Evolutionary conservation across 1,140 invertebrate species (phyloP), one percentile per base, ranked within the genome.

Genomic region (Limonius californicus): DNA sequence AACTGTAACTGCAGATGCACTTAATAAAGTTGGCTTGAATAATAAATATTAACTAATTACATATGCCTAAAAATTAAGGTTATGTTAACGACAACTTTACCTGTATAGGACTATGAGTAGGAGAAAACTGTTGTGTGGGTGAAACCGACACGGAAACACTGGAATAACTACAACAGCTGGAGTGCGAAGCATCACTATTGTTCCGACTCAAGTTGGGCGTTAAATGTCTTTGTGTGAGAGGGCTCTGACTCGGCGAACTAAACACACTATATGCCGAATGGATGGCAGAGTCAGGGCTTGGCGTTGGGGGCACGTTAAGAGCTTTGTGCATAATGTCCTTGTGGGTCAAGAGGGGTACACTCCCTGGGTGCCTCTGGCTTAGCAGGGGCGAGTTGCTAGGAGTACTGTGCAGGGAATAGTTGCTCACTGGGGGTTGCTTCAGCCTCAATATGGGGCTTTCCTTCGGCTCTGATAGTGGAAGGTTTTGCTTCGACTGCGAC

Each of bases 141-240:
- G 81, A 81, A 18, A 82, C 80, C 11, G 80, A 81, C 43, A 81
- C 80, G 20, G 80, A 83, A 23, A 77, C 75, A 70, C 88, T 89
- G 61, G 89, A 90, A 79, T 91, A 91, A 70, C 89, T 91, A 32
- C 84, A 86, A 59, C 85, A 89, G 72, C 82, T 83, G 62, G 85
- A 86, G 70, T 93, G 90, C 43, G 91, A 94, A 0, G 92, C 92
- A 70, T 95, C 92, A 57, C 90, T 93, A 78, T 94, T 95, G 77
- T 94, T 94, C 21, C 92, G 89, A 90, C 65, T 94, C 77, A 11
- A 89, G 89, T 74, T 75, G 15, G 92, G 91, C 19, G 91, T 94
- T 62, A 91, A 82, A 72, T 93, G 91, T 2, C 91, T 82, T n/a
- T 90, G 89, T 9, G 90, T 90, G 7, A 92, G 83, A 1, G 91